These are phyloP conservation scores for Philonicus albiceps DNA, from an alignment of 2,888 invertebrate species.

Conservation along the genomic window DNA sequence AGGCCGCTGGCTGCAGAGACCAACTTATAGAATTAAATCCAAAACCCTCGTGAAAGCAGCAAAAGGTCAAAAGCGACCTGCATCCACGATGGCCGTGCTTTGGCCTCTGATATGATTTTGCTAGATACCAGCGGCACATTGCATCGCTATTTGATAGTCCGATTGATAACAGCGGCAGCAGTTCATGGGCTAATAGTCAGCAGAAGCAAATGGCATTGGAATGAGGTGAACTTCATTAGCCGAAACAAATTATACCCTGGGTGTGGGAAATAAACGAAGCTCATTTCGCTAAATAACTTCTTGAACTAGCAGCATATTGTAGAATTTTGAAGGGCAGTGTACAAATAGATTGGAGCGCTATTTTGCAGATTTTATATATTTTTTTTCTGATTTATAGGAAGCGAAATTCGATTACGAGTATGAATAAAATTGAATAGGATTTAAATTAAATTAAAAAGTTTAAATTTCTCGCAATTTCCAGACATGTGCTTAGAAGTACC, in stretches of 20 bases:
- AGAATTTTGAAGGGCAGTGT: neutral
- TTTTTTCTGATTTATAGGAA: neutral
- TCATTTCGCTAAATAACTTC: neutral
- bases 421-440: too few relatives aligned
- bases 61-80: neutral
- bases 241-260: neutral
- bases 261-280: neutral
- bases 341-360: neutral
- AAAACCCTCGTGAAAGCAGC: neutral
- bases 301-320: neutral
- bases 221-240: neutral
- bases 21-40: neutral
- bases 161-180: neutral
- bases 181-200: neutral
- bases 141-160: neutral
- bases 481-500: neutral
- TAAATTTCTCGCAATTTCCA: neutral
- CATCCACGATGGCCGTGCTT: neutral
- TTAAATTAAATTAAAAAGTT: too few relatives aligned
- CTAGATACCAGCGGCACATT: neutral
- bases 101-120: neutral
- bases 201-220: neutral
- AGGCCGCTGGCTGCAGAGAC: neutral
- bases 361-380: neutral
- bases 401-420: too few relatives aligned